A percentile compares a stretch with the other conserved stretches of the same genome.
phyloP scores from a whole-genome alignment of 2,888 invertebrate species.

The Drosophila limbata region DNA sequence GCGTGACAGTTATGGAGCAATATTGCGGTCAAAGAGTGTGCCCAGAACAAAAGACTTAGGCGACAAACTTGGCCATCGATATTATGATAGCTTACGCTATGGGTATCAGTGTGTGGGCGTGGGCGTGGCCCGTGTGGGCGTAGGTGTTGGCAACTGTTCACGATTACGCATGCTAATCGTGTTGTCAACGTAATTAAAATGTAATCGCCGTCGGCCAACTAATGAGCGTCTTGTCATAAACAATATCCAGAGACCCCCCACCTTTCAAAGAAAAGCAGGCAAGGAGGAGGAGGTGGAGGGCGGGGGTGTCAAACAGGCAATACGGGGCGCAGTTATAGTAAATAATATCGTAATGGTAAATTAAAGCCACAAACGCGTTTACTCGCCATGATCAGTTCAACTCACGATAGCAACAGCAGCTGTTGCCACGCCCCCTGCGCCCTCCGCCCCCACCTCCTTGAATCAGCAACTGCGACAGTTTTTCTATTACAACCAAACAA shows the following conservation, averaged over 20 bases:
- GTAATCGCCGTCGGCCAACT: conserved; percentile 70
- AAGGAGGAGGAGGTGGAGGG: neutral
- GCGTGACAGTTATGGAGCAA: conserved; percentile 75
- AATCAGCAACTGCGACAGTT: conserved; percentile 5
- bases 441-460: neutral
- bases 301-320: conserved; percentile 18
- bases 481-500: conserved; percentile 49
- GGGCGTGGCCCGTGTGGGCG: conserved; percentile 24
- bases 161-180: conserved; percentile 79
- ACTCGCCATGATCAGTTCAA: conserved; percentile 39
- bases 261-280: neutral
- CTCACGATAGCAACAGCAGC: conserved; percentile 18
- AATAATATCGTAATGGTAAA: conserved; percentile 77
- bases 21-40: conserved; percentile 55
- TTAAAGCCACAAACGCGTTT: conserved; percentile 77
- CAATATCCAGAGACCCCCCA: conserved; percentile 36
- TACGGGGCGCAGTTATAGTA: conserved; percentile 57
- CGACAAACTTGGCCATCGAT: conserved; percentile 55
- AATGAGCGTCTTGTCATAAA: conserved; percentile 71
- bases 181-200: conserved; percentile 79
- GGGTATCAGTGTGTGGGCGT: conserved; percentile 16
- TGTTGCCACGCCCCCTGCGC: conserved; percentile 18
- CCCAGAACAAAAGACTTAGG: conserved; percentile 70
- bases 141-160: conserved; percentile 37
- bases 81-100: neutral